Percentiles rank a stretch among this genome's conserved stretches.
Evolutionary conservation across 2,888 invertebrate species (phyloP).

Genomic region (Anoncus sp.): DNA sequence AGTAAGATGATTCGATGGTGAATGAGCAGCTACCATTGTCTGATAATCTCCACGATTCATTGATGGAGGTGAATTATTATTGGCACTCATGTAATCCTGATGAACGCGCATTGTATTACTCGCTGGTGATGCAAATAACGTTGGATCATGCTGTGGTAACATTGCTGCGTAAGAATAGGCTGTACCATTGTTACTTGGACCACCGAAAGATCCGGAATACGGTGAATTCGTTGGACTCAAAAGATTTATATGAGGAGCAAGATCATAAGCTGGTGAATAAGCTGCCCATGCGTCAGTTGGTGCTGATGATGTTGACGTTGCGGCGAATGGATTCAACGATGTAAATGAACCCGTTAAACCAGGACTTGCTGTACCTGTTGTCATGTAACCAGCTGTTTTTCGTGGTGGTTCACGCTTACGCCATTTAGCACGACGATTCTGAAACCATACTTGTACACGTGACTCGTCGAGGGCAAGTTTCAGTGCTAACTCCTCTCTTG

Average conservation of each 20-base stretch:
- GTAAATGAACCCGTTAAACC: conserved; percentile 83
- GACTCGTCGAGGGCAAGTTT: conserved; percentile 95
- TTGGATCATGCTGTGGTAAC: conserved; percentile 89
- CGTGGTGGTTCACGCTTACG: conserved; percentile 96
- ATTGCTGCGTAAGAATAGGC: conserved; percentile 84
- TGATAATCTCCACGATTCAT: conserved; percentile 82
- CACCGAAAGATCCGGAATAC: conserved; percentile 86
- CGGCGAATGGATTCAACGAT: conserved; percentile 87
- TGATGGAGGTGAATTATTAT: conserved; percentile 87
- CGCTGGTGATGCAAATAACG: conserved; percentile 86
- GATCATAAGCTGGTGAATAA: conserved; percentile 91
- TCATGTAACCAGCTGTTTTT: conserved; percentile 88
- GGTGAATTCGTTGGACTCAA: conserved; percentile 88
- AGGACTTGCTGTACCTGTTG: conserved; percentile 81
- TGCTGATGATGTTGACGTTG: conserved; percentile 83
- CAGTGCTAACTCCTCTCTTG: conserved; percentile 96
- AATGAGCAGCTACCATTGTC: conserved; percentile 79
- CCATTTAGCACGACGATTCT: conserved; percentile 97
- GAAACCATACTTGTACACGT: conserved; percentile 92
- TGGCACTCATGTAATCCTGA: conserved; percentile 87
- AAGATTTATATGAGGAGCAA: conserved; percentile 90
- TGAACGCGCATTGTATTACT: conserved; percentile 85
- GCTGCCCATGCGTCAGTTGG: conserved; percentile 93
- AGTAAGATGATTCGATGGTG: conserved; percentile 76
- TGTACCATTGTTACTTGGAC: conserved; percentile 79